phyloP scores from a whole-genome alignment of 1,140 invertebrate genomes.

The Macrostomum lignano region DNA sequence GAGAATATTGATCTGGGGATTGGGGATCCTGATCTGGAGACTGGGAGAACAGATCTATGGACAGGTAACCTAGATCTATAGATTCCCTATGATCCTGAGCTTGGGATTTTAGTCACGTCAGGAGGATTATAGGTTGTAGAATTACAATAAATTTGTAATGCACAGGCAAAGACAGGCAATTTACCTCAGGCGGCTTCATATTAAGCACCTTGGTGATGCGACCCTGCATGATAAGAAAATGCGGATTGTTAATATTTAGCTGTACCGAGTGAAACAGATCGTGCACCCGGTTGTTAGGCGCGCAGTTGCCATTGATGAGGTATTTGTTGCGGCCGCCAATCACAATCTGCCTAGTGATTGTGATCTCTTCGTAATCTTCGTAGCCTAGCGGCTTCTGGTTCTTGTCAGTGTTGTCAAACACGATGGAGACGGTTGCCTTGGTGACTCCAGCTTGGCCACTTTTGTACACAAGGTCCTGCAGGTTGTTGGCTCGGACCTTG shows the following conservation, averaged over 20 bases:
- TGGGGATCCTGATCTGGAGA: no score
- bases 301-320: conserved; percentile 65
- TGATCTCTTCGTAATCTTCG: conserved; percentile 65
- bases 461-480: conserved; percentile 87
- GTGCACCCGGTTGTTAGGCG: conserved; percentile 56
- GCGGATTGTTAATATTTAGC: conserved; percentile 92
- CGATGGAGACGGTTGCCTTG: conserved; percentile 76
- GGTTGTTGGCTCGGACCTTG: conserved; percentile 56
- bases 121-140: no score
- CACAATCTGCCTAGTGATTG: conserved; percentile 53
- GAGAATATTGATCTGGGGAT: no score
- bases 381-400: conserved; percentile 61
- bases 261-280: conserved; percentile 87
- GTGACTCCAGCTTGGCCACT: conserved; percentile 78
- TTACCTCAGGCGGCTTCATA: conserved; percentile 81
- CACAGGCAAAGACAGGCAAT: no score
- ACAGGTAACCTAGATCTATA: no score
- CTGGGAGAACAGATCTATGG: no score
- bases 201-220: conserved; percentile 93
- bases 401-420: conserved; percentile 67
- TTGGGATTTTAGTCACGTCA: no score
- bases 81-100: no score
- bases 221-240: conserved; percentile 98
- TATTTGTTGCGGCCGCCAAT: conserved; percentile 51
- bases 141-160: no score